Evolutionary conservation across 2,888 invertebrate species (phyloP), one percentile per base, ranked within the genome.

Genomic region (Palloptera scutellata): DNA sequence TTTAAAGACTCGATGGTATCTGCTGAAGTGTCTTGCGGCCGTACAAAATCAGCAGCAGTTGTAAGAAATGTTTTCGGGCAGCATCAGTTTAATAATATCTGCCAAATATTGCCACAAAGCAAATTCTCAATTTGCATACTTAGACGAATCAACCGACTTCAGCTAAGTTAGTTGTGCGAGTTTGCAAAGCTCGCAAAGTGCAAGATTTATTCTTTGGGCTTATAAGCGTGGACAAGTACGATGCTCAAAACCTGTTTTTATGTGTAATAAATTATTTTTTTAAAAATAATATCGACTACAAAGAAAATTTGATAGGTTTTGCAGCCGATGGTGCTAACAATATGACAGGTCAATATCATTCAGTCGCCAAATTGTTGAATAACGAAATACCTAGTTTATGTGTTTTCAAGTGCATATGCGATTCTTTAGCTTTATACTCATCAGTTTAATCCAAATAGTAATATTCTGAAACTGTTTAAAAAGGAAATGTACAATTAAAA

Each of bases 321-420:
- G 45, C 45, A 43, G 45, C 45, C 45, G 45, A 43, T 43, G 45
- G 45, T 43, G 45, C 45, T 13, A 43, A 43, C 45, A 43, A 43
- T 43, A 43, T 43, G 45, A 43, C 45, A 12, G 45, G 45, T 10
- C 45, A 43, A 13, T 12, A 43, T 13, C 45, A 43, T 13, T 43
- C 45, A 43, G 45, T 43, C 45, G 45, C 45, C 13, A 43, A 43
- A 13, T 43, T 43, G 45, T 43, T 43, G n/a, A n/a, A n/a, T n/a
- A n/a, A n/a, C n/a, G n/a, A n/a, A n/a, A n/a, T n/a, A n/a, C n/a
- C n/a, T n/a, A n/a, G n/a, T n/a, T n/a, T n/a, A n/a, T n/a, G n/a
- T n/a, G n/a, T n/a, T n/a, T n/a, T n/a, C n/a, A n/a, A n/a, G n/a
- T n/a, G n/a, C n/a, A n/a, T n/a, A n/a, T n/a, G n/a, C n/a, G n/a